Base-by-base conservation (phyloP, 2,797 vertebrate genomes). In the Pipistrellus kuhlii region DNA sequence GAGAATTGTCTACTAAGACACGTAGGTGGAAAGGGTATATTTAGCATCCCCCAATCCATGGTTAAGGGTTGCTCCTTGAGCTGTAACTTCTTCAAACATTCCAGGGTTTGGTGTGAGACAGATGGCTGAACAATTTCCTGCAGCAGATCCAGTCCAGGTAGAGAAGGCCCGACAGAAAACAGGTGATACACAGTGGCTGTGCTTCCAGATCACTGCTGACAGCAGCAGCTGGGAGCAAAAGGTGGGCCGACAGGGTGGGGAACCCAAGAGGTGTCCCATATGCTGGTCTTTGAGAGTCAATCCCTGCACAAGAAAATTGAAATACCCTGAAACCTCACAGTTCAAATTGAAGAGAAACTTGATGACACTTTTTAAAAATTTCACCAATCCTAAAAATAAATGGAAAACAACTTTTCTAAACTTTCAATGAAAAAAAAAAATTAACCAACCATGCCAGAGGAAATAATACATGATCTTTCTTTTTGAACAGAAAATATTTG, bases 261-360 rank as follows among this genome's bases (percentile, higher is more conserved):
- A 25, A 41, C 21, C 46, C 23, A 30, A 18, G 35, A 64, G 76
- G 55, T 4, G 11, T 46, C 57, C 46, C 15, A 10, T 15, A 55
- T 27, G 3, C 10, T 11, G 6, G 57, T 30, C 35, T 55, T 21
- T 27, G 32, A 51, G 32, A 82, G 21, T 41, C 14, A 46, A 32
- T 55, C 21, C 9, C 35, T 51, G 48, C n/a, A n/a, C 4, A 76
- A 64, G 57, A 38, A 38, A 76, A 38, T 46, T 2, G 48, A 83
- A 76, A 83, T 35, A 51, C n/a, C 0, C 5, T 35, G 6, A 76
- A 38, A 55, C 32, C 71, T 68, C 13, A 88, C n/a, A 17, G 30
- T 83, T 88, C 18, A 88, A 73, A 68, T 57, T 35, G 27, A n/a
- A 51, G 62, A 76, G 69, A 57, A 72, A 92, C 25, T 66, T 88